phyloP scores from a whole-genome alignment of 2,113 vertebrate genomes.

The Oxyura jamaicensis region DNA sequence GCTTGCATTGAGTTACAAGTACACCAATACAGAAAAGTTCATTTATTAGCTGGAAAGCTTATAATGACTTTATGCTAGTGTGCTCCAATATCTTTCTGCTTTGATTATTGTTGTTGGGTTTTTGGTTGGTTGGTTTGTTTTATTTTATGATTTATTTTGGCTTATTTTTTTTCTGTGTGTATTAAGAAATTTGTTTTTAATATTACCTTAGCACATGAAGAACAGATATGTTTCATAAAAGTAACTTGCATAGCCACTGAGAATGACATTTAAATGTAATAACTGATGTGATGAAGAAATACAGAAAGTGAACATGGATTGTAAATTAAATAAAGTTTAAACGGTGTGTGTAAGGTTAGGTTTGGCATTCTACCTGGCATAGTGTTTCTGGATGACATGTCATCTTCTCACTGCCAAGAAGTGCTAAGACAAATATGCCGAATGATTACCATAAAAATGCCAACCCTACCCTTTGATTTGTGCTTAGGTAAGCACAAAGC shows the following conservation, averaged over 20 bases:
- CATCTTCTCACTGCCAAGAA: not conserved
- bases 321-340: not conserved
- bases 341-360: not conserved
- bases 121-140: not conserved
- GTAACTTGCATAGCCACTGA: not conserved
- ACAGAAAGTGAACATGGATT: not conserved
- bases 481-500: not conserved
- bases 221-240: not conserved
- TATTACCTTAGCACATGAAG: not conserved
- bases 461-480: not conserved
- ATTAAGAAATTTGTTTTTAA: not conserved
- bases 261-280: not conserved
- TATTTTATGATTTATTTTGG: not conserved
- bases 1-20: not conserved
- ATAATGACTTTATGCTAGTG: not conserved
- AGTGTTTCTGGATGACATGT: not conserved
- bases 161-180: not conserved
- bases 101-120: not conserved
- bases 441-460: not conserved
- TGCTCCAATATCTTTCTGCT: not conserved
- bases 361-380: not conserved
- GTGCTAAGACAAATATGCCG: not conserved
- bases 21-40: not conserved
- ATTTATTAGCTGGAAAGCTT: not conserved
- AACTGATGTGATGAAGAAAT: not conserved